Conservation (phyloP, 1,140 invertebrate species). For the Geopemphigus sp. region DNA sequence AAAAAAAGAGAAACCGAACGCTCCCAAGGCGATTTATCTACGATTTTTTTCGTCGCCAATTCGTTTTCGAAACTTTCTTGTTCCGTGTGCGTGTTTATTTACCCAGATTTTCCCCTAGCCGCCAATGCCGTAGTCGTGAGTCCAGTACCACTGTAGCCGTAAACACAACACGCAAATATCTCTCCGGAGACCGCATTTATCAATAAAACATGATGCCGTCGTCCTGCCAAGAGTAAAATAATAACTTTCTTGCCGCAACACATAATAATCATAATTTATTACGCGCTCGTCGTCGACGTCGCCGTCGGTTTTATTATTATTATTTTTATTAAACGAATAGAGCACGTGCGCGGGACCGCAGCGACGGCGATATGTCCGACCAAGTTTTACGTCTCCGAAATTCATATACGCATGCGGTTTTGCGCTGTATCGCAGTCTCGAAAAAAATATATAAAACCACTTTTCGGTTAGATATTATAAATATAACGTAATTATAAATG, state of each 20-base stretch:
- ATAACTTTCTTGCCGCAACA: conserved; percentile 31
- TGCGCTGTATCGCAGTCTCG: neutral
- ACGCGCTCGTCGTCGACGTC: neutral
- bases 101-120: neutral
- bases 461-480: too few relatives aligned
- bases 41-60: neutral
- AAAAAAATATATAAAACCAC: conserved; percentile 3
- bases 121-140: neutral
- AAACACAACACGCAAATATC: conserved; percentile 2
- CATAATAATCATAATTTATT: conserved; percentile 32
- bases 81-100: conserved; percentile 21
- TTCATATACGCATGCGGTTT: neutral
- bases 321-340: neutral
- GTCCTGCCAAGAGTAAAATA: conserved; percentile 44
- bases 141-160: neutral
- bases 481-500: too few relatives aligned
- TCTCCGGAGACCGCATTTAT: conserved; percentile 23
- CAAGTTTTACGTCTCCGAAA: neutral
- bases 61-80: conserved; percentile 28
- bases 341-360: too few relatives aligned
- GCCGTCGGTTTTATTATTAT: conserved; percentile 9
- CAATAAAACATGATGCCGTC: conserved; percentile 43
- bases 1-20: conserved; percentile 23
- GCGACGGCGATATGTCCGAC: neutral
- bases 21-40: conserved; percentile 13